Base-by-base conservation (phyloP, 1,140 invertebrate genomes). In the Lucilia cuprina region DNA sequence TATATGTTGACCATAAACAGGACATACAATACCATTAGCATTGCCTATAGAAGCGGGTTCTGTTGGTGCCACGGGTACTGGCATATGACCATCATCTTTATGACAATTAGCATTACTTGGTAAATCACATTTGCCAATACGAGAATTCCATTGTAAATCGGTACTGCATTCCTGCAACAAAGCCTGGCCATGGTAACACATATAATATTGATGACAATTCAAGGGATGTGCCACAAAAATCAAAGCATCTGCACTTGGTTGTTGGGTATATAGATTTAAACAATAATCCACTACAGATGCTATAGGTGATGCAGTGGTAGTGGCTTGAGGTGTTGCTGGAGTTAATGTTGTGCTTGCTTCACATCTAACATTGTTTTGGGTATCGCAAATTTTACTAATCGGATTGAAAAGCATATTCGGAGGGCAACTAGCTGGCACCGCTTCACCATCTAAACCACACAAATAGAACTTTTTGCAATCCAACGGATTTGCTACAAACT, bases 101-200 rank as follows among this genome's bases (percentile, higher is more conserved):
- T 86, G 86, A 65, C 89, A 90, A 19, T 88, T 85, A 0, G 89
- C 88, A 14, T 86, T 84, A 70, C 87, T 86, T 12, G 88, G 88
- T 50, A 89, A 80, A 85, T 90, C 89, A 77, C 89, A 90, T 65
- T 90, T 90, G 21, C 85, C 88, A 8, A 86, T 88, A 78, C 87
- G 82, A 2, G 88, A 84, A 88, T 90, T 90, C 89, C 89, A 90
- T 41, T 90, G 88, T 83, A 90, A 82, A 82, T 88, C 85, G 13
- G 84, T 84, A 65, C 87, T 88, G 80, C 89, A 90, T 83, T 89
- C 86, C 65, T 90, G 89, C 82, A 86, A 30, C 35, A 90, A 85
- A 3, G 89, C 88, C 83, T 89, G 88, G 13, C 89, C 89, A 84
- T 90, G 87, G 65, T 90, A 90, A 82, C 89, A 90, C 60, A 90